Base-by-base conservation (phyloP, 1,140 invertebrate species). In the Physella acuta region DNA sequence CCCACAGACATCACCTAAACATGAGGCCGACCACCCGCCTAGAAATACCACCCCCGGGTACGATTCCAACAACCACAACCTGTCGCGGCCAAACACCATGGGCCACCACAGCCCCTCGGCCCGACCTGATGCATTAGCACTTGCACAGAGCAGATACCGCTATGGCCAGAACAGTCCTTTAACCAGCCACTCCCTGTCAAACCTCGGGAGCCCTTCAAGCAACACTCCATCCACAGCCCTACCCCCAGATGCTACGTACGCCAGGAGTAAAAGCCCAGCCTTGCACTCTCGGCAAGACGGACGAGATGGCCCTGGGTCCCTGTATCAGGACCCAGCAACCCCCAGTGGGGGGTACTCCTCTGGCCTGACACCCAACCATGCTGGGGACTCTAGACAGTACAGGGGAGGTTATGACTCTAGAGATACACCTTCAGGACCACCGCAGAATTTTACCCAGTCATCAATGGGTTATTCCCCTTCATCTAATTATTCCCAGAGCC, bases 61-160 rank as follows among this genome's bases (percentile, higher is more conserved):
- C 8, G 8, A 44, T 44, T 20, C 39, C 8, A 49, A 49, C 39
- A 20, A 53, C 4, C n/a, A 5, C 5, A 8, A 20, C n/a, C 52
- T 3, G 28, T n/a, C n/a, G n/a, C n/a, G n/a, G n/a, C n/a, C n/a
- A n/a, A n/a, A n/a, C n/a, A n/a, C n/a, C n/a, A n/a, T n/a, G n/a
- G n/a, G n/a, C n/a, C n/a, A n/a, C n/a, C n/a, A n/a, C n/a, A n/a
- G n/a, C n/a, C n/a, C n/a, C n/a, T n/a, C n/a, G n/a, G n/a, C n/a
- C n/a, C n/a, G n/a, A n/a, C n/a, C n/a, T n/a, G n/a, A n/a, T n/a
- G n/a, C n/a, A n/a, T n/a, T n/a, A n/a, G n/a, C n/a, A n/a, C n/a
- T n/a, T n/a, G n/a, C n/a, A n/a, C n/a, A n/a, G n/a, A 49, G 67
- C 49, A 61, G 71, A 8, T 60, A 24, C 24, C n/a, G 51, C 14